A percentile compares a stretch with the other conserved stretches of the same genome.
These are phyloP conservation scores for Tenualosa ilisha DNA, from an alignment of 2,797 vertebrate genomes.

Conservation along the genomic window DNA sequence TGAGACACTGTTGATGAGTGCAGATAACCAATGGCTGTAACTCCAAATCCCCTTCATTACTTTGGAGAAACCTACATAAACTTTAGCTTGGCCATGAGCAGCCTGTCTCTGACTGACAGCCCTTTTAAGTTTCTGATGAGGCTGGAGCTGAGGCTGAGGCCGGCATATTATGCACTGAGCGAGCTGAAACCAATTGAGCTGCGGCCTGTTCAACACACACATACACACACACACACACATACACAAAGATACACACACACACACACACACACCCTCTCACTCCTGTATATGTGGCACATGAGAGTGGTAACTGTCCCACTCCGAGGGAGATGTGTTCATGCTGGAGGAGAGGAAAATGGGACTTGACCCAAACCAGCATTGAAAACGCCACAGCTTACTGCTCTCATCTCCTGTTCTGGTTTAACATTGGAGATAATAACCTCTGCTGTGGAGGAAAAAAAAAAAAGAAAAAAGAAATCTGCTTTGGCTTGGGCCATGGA, in stretches of 20 bases:
- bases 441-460: background rate
- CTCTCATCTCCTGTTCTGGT: constrained; percentile 31
- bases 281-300: constrained; percentile 32
- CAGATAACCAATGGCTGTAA: background rate
- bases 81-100: constrained; percentile 7
- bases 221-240: background rate
- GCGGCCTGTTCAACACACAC: constrained; percentile 18
- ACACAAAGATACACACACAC: background rate
- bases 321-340: background rate
- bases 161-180: background rate
- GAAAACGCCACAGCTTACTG: constrained; percentile 35
- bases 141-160: background rate
- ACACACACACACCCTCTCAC: background rate
- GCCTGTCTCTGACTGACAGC: constrained; percentile 26
- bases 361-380: constrained; percentile 33
- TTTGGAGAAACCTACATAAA: constrained; percentile 26
- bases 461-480: background rate
- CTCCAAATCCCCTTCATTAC: constrained; percentile 17
- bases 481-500: constrained; percentile 1
- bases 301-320: constrained; percentile 23
- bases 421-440: constrained; percentile 42
- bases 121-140: constrained; percentile 28
- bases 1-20: background rate
- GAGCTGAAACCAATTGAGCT: constrained; percentile 33
- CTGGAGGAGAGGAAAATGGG: constrained; percentile 29